Base-by-base conservation (phyloP, 2,888 invertebrate genomes). In the Chironomus tentans region DNA sequence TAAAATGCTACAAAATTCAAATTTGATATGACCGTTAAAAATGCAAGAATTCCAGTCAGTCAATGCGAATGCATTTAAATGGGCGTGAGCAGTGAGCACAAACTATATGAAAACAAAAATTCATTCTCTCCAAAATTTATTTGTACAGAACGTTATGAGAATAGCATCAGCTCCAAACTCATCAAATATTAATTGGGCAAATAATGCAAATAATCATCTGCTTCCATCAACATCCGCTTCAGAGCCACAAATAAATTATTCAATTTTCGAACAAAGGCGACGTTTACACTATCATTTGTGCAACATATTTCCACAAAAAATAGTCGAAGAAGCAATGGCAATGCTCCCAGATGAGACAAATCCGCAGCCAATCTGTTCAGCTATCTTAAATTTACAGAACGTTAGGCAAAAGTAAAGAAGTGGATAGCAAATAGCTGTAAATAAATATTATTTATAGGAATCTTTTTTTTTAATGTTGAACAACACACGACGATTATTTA, bases 241-340 rank as follows among this genome's bases (percentile, higher is more conserved):
- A 0, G 91, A 90, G 80, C 88, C 90, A 3, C 77, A 89, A 88
- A 81, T 81, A 87, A 47, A 84, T 85, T 83, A 83, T 4, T 81
- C 76, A 4, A 76, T 76, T 38, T 62, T 18, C 12, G 94, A 94
- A 80, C 90, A 91, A 21, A 87, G 95, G 0, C 87, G 91, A 38
- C 88, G 90, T 79, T 85, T 96, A 81, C 94, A 93, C 82, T 95
- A 91, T 84, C 95, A 96, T 83, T 85, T 98, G 78, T 90, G 93
- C n/a, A 92, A 92, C 75, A 90, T 97, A 77, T 98, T 98, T 84
- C 95, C 95, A 0, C 93, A 94, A 81, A 28, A 48, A 56, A 92
- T 94, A 81, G 97, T 97, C n/a, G 88, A 89, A 73, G 89, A 91
- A 73, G 96, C 93, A 0, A 94, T 98, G 93, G 89, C 91, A 78